Percentiles rank a stretch among this genome's conserved stretches.
These are phyloP conservation scores for Melitaea athalia DNA, from an alignment of 2,888 invertebrate genomes.

Conservation along the genomic window DNA sequence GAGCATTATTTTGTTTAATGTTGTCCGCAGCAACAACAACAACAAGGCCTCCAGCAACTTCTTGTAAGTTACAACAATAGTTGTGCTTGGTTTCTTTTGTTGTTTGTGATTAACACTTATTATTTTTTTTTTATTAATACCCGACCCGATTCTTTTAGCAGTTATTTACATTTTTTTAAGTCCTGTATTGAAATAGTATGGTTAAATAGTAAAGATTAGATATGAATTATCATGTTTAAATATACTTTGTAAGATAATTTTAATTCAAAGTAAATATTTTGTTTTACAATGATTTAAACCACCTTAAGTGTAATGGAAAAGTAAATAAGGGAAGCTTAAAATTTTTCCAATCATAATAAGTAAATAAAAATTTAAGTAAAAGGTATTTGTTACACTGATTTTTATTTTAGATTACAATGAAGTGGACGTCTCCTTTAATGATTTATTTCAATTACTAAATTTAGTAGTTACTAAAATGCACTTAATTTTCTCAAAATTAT, in stretches of 20 bases:
- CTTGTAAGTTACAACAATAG: conserved; percentile 88
- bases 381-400: not conserved
- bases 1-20: conserved; percentile 53
- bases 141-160: conserved; percentile 34
- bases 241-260: conserved; percentile 11
- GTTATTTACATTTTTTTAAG: conserved; percentile 15
- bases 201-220: conserved; percentile 22
- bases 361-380: not conserved
- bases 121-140: conserved; percentile 37
- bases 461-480: not conserved
- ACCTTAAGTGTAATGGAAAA: not conserved
- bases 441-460: not conserved
- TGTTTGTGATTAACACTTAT: conserved; percentile 53
- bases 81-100: conserved; percentile 67
- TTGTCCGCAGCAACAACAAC: conserved; percentile 92
- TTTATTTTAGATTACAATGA: not conserved
- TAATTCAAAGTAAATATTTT: conserved; percentile 17
- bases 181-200: conserved; percentile 20
- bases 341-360: not conserved
- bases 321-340: not conserved
- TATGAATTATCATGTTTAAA: conserved; percentile 25
- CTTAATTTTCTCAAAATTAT: not conserved
- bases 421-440: too few relatives aligned
- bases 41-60: conserved; percentile 95
- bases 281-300: conserved; percentile 16